Evolutionary conservation across 2,797 vertebrate genomes (phyloP).

Genomic region (Lepus townsendii): DNA sequence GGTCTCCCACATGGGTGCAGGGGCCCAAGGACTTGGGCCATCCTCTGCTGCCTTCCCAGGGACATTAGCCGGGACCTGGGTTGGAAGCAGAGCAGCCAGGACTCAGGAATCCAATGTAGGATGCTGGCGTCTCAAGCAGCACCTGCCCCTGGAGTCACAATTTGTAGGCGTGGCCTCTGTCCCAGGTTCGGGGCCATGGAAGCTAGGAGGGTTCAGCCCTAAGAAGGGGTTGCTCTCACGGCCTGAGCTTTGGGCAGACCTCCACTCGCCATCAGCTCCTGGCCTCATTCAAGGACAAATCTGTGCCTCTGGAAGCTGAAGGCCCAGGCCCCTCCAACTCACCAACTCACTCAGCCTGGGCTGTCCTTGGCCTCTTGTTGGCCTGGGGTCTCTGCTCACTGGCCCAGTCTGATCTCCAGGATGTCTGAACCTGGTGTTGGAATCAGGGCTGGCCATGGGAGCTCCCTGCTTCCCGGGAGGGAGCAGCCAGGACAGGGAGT

Average conservation of each 20-base stretch:
- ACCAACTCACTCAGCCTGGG: background rate
- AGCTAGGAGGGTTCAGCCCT: background rate
- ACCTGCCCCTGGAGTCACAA: background rate
- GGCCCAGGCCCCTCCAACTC: background rate
- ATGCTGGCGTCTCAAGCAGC: too few species aligned
- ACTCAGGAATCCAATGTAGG: too few species aligned
- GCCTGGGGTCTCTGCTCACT: too few species aligned
- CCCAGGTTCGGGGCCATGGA: background rate
- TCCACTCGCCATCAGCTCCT: background rate
- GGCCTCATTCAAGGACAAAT: background rate
- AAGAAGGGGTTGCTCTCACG: background rate
- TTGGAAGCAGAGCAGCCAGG: too few species aligned
- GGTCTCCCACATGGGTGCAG: too few species aligned
- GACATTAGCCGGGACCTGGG: too few species aligned
- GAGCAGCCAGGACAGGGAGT: background rate
- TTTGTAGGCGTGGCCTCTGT: background rate
- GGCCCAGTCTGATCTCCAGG: background rate
- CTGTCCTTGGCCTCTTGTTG: background rate
- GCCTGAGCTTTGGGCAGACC: background rate
- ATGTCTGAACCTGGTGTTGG: background rate
- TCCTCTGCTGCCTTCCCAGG: too few species aligned
- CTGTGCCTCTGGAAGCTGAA: background rate
- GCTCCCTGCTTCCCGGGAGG: background rate
- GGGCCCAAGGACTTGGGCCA: too few species aligned
- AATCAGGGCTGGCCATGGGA: background rate